Conservation (phyloP, 2,113 vertebrate genomes). For the Picathartes gymnocephalus region DNA sequence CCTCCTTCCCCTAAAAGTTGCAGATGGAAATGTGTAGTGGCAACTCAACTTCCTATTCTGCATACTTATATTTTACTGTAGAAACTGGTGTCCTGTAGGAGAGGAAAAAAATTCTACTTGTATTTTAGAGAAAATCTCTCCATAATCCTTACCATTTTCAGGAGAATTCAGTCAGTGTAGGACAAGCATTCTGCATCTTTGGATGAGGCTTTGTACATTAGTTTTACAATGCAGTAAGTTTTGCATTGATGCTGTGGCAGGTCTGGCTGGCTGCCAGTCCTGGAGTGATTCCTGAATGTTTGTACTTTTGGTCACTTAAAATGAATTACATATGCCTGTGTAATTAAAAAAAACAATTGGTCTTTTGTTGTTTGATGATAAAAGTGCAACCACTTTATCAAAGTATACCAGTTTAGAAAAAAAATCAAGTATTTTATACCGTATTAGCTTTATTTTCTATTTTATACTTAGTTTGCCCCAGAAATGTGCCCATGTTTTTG, state of each 20-base stretch:
- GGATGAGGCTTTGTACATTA: neutral
- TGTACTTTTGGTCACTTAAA: neutral
- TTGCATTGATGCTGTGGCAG: neutral
- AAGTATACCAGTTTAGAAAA: neutral
- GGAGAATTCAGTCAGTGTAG: neutral
- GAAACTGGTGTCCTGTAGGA: neutral
- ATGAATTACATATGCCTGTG: neutral
- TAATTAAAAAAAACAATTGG: neutral
- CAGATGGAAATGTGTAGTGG: neutral
- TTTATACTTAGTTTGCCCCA: neutral
- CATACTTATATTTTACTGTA: neutral
- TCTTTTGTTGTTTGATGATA: neutral
- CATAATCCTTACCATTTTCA: neutral
- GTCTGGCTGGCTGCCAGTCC: neutral
- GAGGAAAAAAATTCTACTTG: neutral
- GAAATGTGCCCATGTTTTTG: neutral
- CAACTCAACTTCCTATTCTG: neutral
- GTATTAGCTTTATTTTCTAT: neutral
- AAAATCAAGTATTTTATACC: neutral
- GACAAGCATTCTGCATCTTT: neutral
- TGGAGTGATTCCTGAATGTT: neutral
- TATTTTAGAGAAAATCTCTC: neutral
- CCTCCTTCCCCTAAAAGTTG: neutral
- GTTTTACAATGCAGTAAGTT: neutral
- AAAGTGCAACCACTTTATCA: neutral